Conservation (phyloP, 2,113 vertebrate species). For the Patagioenas fasciata region DNA sequence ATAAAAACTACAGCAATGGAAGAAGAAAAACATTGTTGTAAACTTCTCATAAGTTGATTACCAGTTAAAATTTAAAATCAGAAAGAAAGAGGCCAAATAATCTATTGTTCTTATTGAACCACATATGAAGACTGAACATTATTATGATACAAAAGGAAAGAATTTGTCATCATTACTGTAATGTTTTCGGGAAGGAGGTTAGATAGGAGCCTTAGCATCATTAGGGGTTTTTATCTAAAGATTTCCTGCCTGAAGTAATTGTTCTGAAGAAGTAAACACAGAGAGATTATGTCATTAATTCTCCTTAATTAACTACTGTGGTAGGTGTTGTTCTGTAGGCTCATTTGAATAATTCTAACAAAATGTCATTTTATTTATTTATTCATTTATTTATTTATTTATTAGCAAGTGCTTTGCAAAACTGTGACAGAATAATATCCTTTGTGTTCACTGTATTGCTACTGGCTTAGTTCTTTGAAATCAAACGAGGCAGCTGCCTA, state of each 20-base stretch:
- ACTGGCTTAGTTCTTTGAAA: not conserved
- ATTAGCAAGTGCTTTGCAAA: not conserved
- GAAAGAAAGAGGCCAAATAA: not conserved
- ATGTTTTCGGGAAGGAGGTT: conserved; percentile 57
- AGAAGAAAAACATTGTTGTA: not conserved
- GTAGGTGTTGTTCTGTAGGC: conserved; percentile 3
- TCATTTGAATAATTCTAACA: conserved; percentile 1
- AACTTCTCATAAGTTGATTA: not conserved
- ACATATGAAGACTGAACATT: conserved; percentile 26
- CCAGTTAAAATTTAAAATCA: conserved; percentile 3
- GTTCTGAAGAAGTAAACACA: conserved; percentile 42
- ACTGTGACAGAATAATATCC: not conserved
- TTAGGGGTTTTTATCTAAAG: conserved; percentile 65
- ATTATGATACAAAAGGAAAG: conserved; percentile 60
- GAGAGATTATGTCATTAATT: conserved; percentile 42
- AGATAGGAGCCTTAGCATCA: conserved; percentile 55
- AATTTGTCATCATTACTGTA: conserved; percentile 58
- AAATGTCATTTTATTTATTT: not conserved
- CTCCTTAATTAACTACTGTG: conserved; percentile 26
- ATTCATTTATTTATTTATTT: conserved; percentile 8
- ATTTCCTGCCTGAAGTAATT: conserved; percentile 64
- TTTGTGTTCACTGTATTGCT: not conserved
- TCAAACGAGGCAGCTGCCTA: not conserved
- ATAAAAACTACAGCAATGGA: not conserved
- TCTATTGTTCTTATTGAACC: conserved; percentile 27